A percentile compares a stretch with the other conserved stretches of the same genome.
Conservation (phyloP, 2,797 vertebrate species). For the Acrossocheilus fasciatus region DNA sequence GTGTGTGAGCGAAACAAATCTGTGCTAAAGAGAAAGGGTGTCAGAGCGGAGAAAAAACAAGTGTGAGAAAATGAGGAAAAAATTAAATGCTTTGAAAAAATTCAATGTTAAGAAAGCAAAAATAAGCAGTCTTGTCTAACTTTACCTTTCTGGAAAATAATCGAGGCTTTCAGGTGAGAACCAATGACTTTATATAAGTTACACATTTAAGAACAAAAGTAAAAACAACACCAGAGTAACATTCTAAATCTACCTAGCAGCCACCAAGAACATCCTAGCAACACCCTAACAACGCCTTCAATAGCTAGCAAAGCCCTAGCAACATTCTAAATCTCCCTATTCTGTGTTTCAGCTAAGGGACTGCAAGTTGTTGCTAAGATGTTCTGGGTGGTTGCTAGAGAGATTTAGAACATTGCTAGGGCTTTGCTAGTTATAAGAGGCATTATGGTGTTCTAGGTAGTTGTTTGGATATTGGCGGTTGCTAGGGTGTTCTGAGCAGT, state of each 20-base stretch:
- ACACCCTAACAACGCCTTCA: background rate
- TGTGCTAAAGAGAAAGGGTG: slow-evolving; percentile 41
- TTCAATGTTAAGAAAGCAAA: background rate
- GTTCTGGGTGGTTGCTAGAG: background rate
- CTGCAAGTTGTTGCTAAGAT: background rate
- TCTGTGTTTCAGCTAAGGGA: background rate
- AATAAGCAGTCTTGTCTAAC: background rate
- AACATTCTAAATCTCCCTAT: background rate
- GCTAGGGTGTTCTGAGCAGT: background rate
- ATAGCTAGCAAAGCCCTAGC: background rate
- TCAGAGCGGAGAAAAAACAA: slow-evolving; percentile 29
- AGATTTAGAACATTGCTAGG: background rate
- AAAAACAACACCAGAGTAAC: background rate
- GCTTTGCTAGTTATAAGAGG: background rate
- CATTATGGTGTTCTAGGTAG: background rate
- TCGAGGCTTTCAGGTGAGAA: background rate
- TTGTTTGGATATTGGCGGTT: background rate
- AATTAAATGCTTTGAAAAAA: background rate
- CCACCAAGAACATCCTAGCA: background rate
- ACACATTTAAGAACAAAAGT: background rate
- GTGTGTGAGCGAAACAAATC: slow-evolving; percentile 52
- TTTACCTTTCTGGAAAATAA: background rate
- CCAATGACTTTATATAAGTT: background rate
- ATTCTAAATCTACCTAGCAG: background rate
- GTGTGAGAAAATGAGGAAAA: background rate